Evolutionary conservation across 2,113 vertebrate genomes (phyloP), one percentile per base, ranked within the genome.

Genomic region (Eurystomus gularis): DNA sequence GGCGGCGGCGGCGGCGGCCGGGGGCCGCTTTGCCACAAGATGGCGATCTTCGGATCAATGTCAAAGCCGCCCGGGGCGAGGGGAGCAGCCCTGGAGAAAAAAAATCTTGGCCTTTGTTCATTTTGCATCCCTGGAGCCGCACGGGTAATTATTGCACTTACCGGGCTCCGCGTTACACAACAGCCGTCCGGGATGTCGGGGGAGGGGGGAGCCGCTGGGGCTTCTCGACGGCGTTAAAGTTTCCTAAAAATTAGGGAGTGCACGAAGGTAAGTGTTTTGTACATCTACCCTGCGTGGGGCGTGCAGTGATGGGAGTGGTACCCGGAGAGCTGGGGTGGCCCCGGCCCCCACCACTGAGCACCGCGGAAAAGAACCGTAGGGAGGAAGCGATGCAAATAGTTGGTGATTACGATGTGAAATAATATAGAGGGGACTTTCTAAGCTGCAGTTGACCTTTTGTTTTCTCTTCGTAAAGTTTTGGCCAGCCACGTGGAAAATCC

Each of bases 31-130:
- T 64, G 69, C 99, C 99, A 99, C 99, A 98, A 98, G 99, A 98
- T 98, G 99, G 99, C 99, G 99, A 98, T 97, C 97, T 98, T 98
- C 97, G 98, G 99, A 99, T 99, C 99, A 99, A 99, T 99, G 99
- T 99, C 99, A 99, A 99, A 99, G 98, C 98, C 99, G 99, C 97
- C 97, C 94, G 12, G 95, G 95, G 96, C 86, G 91, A 92, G 91
- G 69, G 90, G 96, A 97, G 95, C 95, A 93, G 95, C 91, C 84
- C 88, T 94, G 94, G 3, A n/a, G 44, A 24, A 52, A 51, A 28
- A 66, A 81, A 82, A 96, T 97, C 97, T 97, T 98, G 98, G 98
- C 98, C 98, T 98, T 98, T 98, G 98, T 98, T 98, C 96, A 95
- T 88, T 98, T 97, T 94, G 96, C 97, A 97, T 98, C 96, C 97